phyloP scores from a whole-genome alignment of 2,888 invertebrate species.

The Geotrupes spiniger region DNA sequence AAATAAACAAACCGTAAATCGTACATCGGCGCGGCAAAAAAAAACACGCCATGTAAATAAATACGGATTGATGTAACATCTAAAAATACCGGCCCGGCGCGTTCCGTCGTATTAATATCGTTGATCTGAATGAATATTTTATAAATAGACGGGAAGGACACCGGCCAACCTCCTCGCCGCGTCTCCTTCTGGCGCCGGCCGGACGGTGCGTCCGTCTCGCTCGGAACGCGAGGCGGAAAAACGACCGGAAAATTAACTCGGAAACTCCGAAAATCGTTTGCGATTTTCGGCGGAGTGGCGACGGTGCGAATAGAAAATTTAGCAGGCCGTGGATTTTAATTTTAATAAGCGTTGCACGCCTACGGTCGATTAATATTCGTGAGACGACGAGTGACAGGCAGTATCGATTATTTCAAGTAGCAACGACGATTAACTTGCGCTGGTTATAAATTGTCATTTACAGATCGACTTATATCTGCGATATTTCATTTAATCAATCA shows the following conservation, averaged over 20 bases:
- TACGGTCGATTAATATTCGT: too few species aligned
- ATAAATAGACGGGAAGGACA: conserved; percentile 3
- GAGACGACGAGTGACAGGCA: too few species aligned
- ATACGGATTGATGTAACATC: conserved; percentile 1
- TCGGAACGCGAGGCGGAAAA: background rate
- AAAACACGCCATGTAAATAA: background rate
- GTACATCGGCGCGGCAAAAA: background rate
- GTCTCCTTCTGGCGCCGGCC: background rate
- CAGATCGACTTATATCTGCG: too few species aligned
- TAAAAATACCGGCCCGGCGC: conserved; percentile 1
- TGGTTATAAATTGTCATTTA: too few species aligned
- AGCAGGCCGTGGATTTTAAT: too few species aligned
- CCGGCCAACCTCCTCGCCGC: background rate
- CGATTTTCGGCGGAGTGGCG: background rate
- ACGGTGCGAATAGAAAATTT: too few species aligned
- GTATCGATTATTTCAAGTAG: too few species aligned
- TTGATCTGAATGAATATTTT: conserved; percentile 1
- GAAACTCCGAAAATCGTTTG: background rate
- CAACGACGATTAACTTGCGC: too few species aligned
- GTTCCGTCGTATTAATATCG: background rate
- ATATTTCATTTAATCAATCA: too few species aligned
- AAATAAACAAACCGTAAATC: conserved; percentile 2
- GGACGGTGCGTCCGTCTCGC: too few species aligned
- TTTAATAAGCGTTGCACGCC: too few species aligned
- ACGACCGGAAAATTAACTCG: conserved; percentile 1